Percentiles rank a stretch among this genome's conserved stretches.
Evolutionary conservation across 2,797 vertebrate species (phyloP).

Genomic region (Hipposideros larvatus): DNA sequence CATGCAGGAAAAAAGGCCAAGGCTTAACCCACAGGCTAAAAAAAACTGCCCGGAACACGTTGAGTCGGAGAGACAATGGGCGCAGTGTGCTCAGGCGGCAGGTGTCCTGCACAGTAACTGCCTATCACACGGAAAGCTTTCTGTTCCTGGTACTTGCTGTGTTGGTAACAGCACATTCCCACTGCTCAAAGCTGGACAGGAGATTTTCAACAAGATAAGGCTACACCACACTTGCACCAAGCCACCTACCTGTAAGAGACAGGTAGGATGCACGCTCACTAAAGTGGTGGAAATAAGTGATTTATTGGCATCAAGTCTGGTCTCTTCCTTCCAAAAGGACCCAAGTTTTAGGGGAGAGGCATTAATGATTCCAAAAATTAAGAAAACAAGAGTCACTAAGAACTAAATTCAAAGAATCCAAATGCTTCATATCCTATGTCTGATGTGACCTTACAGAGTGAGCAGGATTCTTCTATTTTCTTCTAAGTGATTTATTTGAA

Average conservation of each 20-base stretch:
- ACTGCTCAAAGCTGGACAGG: neutral
- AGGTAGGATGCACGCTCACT: neutral
- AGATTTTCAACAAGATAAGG: conserved; percentile 22
- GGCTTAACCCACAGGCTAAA: neutral
- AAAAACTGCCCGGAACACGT: neutral
- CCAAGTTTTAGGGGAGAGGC: neutral
- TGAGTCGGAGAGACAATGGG: conserved; percentile 18
- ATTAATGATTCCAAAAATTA: neutral
- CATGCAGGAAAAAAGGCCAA: neutral
- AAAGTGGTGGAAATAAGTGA: neutral
- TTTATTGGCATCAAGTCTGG: neutral
- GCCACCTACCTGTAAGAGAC: neutral
- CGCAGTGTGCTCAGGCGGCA: neutral
- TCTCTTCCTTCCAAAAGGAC: neutral
- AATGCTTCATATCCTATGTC: neutral
- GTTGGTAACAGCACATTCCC: neutral
- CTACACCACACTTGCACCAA: neutral
- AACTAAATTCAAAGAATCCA: neutral
- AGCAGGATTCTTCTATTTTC: neutral
- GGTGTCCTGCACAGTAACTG: conserved; percentile 60
- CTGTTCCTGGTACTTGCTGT: neutral
- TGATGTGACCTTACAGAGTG: neutral
- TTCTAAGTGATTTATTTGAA: neutral
- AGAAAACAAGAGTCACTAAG: neutral
- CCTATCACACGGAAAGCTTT: neutral